Percentiles rank a stretch among this genome's conserved stretches.
Conservation (phyloP, 2,888 invertebrate species). For the Tupiocoris notatus region DNA sequence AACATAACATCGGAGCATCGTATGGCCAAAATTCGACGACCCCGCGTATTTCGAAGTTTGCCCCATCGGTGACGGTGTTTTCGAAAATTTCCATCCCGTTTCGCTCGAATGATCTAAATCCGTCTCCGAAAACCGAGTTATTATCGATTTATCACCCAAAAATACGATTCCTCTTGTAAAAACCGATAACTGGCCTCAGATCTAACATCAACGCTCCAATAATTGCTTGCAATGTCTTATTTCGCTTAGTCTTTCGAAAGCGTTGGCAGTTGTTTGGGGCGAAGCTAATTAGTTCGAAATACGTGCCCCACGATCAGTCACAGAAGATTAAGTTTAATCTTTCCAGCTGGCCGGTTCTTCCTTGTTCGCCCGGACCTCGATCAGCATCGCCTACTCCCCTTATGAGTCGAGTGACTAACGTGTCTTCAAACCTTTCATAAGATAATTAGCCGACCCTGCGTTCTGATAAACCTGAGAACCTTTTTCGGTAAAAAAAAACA, state of each 20-base stretch:
- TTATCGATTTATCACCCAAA: no score
- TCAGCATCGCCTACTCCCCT: neutral
- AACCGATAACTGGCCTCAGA: no score
- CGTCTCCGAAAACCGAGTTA: no score
- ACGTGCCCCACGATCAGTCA: constrained; percentile 38
- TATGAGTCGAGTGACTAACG: neutral
- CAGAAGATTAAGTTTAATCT: constrained; percentile 38
- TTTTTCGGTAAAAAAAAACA: neutral
- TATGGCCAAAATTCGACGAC: no score
- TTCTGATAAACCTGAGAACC: neutral
- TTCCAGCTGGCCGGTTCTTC: constrained; percentile 31
- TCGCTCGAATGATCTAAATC: no score
- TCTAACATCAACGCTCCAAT: no score
- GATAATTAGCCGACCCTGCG: neutral
- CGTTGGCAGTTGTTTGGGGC: constrained; percentile 31
- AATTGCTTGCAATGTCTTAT: neutral
- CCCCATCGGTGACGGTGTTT: no score
- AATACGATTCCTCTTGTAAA: no score
- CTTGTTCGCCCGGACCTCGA: neutral
- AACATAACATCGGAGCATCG: no score
- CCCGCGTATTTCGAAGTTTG: no score
- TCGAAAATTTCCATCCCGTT: no score
- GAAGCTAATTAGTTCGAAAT: constrained; percentile 34
- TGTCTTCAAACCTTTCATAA: neutral
- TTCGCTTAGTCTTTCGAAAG: constrained; percentile 2